A percentile compares a stretch with the other conserved stretches of the same genome.
Evolutionary conservation across 2,888 invertebrate species (phyloP).

Genomic region (Eristalis arbustorum): DNA sequence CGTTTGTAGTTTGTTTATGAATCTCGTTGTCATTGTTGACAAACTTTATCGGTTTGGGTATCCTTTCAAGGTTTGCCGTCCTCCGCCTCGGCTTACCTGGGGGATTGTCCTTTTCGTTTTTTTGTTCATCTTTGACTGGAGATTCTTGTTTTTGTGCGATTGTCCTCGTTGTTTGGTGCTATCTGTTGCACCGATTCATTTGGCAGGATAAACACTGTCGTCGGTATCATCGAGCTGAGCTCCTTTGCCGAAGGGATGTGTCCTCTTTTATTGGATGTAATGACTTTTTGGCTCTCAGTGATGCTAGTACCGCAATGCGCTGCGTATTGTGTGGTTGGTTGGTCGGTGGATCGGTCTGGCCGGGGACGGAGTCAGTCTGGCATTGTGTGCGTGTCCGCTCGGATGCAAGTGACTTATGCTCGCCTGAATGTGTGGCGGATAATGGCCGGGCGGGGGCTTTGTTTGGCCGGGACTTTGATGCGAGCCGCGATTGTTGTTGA

Average conservation of each 20-base stretch:
- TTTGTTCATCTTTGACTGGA: no score
- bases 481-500: conserved; percentile 32
- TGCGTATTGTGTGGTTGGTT: conserved; percentile 21
- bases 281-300: conserved; percentile 63
- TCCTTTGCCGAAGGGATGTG: conserved; percentile 29
- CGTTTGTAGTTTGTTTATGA: conserved; percentile 58
- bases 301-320: conserved; percentile 30
- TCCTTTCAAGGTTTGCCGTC: conserved; percentile 43
- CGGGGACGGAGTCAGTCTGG: conserved; percentile 26
- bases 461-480: conserved; percentile 38
- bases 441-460: conserved; percentile 24
- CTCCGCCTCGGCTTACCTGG: conserved; percentile 41
- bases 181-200: conserved; percentile 51
- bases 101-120: conserved; percentile 49
- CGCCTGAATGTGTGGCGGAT: conserved; percentile 13
- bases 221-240: conserved; percentile 33
- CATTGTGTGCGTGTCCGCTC: conserved; percentile 7
- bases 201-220: conserved; percentile 64
- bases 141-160: not conserved
- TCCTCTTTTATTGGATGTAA: conserved; percentile 65
- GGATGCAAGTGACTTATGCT: conserved; percentile 60
- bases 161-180: not conserved
- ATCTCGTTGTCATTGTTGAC: conserved; percentile 60
- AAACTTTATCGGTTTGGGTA: conserved; percentile 61
- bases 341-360: conserved; percentile 11